phyloP scores from a whole-genome alignment of 2,888 invertebrate species.

The Koerneria pararmatus region DNA sequence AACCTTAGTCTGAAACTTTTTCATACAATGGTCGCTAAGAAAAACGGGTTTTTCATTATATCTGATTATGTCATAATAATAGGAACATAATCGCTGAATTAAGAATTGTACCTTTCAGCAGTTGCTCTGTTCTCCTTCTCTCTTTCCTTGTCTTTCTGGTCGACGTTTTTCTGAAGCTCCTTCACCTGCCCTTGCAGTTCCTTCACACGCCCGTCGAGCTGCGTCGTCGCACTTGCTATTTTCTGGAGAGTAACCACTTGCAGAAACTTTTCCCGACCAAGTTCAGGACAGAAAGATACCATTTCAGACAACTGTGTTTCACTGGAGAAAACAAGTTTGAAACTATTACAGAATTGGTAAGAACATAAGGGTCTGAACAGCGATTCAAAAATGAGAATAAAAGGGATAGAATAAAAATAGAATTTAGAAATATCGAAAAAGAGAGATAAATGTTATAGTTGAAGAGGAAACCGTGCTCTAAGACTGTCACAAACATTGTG shows the following conservation, averaged over 20 bases:
- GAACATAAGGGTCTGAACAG: no score
- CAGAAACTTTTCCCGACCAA: neutral
- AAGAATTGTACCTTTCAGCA: slow-evolving; percentile 35
- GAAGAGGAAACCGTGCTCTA: no score
- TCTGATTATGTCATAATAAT: no score
- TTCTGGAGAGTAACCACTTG: slow-evolving; percentile 33
- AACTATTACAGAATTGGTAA: neutral
- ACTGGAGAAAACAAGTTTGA: neutral
- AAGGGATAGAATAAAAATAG: no score
- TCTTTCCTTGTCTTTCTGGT: slow-evolving; percentile 47
- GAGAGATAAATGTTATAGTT: no score
- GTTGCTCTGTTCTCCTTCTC: slow-evolving; percentile 39
- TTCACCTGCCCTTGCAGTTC: slow-evolving; percentile 53
- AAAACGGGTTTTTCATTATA: no score
- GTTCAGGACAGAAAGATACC: neutral
- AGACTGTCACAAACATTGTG: no score
- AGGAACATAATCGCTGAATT: no score
- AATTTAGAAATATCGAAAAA: no score
- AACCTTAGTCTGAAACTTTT: no score
- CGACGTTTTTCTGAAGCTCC: slow-evolving; percentile 44
- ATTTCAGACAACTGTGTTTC: neutral
- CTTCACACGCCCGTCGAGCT: slow-evolving; percentile 47
- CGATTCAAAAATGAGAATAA: no score
- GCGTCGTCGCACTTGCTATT: slow-evolving; percentile 43
- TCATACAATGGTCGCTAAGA: no score